These are phyloP conservation scores for Stichopus horrens DNA, from an alignment of 53 echinoderm and acorn worm genomes.

Conservation along the genomic window DNA sequence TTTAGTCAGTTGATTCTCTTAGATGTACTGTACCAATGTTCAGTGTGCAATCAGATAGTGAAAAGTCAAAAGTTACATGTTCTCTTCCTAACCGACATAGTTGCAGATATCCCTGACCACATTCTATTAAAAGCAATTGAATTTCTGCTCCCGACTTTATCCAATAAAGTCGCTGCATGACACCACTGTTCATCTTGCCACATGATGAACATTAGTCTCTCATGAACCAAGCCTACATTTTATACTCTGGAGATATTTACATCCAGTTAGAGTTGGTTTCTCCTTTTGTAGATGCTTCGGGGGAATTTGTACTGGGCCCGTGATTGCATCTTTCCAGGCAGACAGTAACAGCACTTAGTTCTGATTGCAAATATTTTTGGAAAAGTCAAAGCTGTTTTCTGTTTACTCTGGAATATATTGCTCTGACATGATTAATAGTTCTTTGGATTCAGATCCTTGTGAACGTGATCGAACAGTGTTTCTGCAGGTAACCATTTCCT, in stretches of 20 bases:
- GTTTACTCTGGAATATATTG: not conserved
- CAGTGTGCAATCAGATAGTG: no score
- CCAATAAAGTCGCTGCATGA: no score
- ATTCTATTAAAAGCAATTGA: no score
- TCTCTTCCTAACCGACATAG: no score
- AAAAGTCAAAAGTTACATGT: no score
- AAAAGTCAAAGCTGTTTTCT: not conserved
- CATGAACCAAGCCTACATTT: not conserved
- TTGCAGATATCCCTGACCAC: no score
- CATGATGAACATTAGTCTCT: not conserved
- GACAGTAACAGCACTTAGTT: not conserved
- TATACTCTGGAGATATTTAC: not conserved
- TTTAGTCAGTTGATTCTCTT: no score
- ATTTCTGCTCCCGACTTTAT: no score
- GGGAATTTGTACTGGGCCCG: not conserved
- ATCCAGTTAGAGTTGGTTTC: not conserved
- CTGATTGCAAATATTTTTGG: not conserved
- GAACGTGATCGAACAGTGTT: not conserved
- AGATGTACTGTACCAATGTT: no score
- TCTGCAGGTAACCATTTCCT: not conserved
- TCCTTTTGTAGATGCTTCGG: not conserved
- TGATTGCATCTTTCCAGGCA: not conserved
- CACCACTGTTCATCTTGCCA: no score
- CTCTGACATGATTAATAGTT: not conserved
- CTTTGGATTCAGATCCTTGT: not conserved